Evolutionary conservation across 2,797 vertebrate genomes (phyloP), one percentile per base, ranked within the genome.

Genomic region (Micropoecilia bifurca): DNA sequence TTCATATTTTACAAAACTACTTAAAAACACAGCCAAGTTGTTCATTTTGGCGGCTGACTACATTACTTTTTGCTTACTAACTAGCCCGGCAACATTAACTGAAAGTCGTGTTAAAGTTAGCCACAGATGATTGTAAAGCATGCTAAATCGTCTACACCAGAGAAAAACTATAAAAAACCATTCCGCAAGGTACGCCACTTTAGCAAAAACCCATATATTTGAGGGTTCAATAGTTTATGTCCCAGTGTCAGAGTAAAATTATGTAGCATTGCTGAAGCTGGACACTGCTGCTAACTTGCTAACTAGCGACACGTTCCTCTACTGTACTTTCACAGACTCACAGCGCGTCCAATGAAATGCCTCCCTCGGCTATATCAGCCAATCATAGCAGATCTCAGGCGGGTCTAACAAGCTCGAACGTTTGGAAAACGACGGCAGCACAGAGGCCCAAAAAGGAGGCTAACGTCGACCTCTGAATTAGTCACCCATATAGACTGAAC

Each of bases 371-470:
- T 0, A 6, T 16, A 22, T 33, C 0, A 75, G 61, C 95, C 95
- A 95, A 94, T 95, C 81, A 82, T 0, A 84, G 80, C 0, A 3
- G 0, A 30, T 9, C 2, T 4, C 20, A 87, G 94, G 94, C 80
- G 91, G 94, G 89, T 25, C 83, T 83, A 75, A 0, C 1, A 1
- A 12, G 78, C 75, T 68, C 53, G 69, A 36, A 80, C 79, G 90
- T 88, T 84, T 84, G 76, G 89, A 93, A 97, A 97, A 97, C 96
- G 97, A 97, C 97, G 97, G 97, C 95, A 96, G 93, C 97, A 89
- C 92, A 96, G 96, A 97, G 97, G 97, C 97, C 97, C 97, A 97
- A 98, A 98, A 98, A 97, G 96, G 95, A 96, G 90, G 91, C 93
- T 93, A 95, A 90, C 89, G 45, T 93, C 93, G 90, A 85, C 92